A percentile compares a stretch with the other conserved stretches of the same genome.
Evolutionary conservation across 1,140 invertebrate genomes (phyloP).

Genomic region (Drosophila miranda): DNA sequence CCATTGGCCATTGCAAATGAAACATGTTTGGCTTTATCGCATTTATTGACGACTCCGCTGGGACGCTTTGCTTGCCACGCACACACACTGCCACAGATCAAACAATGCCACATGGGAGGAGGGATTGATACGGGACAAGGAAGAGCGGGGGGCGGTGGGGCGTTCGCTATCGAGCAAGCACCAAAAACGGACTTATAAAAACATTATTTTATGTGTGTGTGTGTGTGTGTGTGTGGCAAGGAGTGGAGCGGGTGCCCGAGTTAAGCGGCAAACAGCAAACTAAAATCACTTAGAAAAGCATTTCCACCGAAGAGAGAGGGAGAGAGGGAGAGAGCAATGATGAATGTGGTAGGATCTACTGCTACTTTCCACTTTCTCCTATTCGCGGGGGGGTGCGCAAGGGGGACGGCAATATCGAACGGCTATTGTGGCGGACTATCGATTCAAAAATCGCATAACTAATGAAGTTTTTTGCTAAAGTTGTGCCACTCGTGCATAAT

Average conservation of each 20-base stretch:
- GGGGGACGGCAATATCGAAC: no score
- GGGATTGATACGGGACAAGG: no score
- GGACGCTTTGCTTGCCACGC: slow-evolving; percentile 64
- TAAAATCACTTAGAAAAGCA: slow-evolving; percentile 74
- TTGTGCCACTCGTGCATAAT: no score
- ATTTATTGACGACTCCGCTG: slow-evolving; percentile 78
- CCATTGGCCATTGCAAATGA: slow-evolving; percentile 72
- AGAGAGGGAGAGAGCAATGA: slow-evolving; percentile 4
- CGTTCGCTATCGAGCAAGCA: slow-evolving; percentile 71
- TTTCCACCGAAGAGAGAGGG: slow-evolving; percentile 5
- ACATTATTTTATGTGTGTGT: slow-evolving; percentile 68
- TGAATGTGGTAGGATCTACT: slow-evolving; percentile 18
- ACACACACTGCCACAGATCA: slow-evolving; percentile 59
- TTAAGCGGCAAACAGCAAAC: slow-evolving; percentile 22
- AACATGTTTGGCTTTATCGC: slow-evolving; percentile 80
- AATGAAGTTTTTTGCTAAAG: background rate
- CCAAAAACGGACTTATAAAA: slow-evolving; percentile 79
- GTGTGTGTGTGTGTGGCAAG: slow-evolving; percentile 38
- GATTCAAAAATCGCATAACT: slow-evolving; percentile 21
- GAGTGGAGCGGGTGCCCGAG: background rate
- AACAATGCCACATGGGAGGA: slow-evolving; percentile 62
- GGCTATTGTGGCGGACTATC: background rate
- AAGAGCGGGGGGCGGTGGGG: background rate
- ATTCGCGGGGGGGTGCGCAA: background rate
- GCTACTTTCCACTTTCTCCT: no score